Evolutionary conservation across 1,140 invertebrate genomes (phyloP).

Genomic region (Listronotus bonariensis): DNA sequence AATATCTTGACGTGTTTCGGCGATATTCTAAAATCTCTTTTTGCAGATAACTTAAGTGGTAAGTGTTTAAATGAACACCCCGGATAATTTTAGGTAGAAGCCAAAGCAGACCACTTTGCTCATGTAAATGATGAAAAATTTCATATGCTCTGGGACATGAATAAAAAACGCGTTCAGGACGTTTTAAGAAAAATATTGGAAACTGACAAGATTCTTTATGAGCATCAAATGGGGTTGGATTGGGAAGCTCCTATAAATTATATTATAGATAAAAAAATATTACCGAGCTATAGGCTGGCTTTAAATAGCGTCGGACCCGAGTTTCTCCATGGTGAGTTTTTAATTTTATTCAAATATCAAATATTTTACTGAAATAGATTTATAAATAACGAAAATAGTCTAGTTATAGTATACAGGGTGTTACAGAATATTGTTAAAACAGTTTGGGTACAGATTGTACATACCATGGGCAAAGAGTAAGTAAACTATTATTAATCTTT

Average conservation of each 20-base stretch:
- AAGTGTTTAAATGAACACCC: too few relatives aligned
- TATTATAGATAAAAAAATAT: constrained; percentile 39
- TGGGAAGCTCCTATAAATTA: constrained; percentile 57
- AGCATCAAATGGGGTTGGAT: constrained; percentile 67
- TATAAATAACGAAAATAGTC: too few relatives aligned
- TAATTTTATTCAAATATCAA: too few relatives aligned
- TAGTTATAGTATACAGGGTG: too few relatives aligned
- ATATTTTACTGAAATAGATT: too few relatives aligned
- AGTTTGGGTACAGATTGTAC: too few relatives aligned
- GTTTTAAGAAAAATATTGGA: constrained; percentile 64
- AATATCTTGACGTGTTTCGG: too few relatives aligned
- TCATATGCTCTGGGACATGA: constrained; percentile 67
- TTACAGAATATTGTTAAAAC: too few relatives aligned
- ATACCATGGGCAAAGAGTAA: too few relatives aligned
- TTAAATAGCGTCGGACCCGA: constrained; percentile 37
- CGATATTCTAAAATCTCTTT: too few relatives aligned
- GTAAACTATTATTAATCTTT: too few relatives aligned
- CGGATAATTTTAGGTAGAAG: constrained; percentile 64
- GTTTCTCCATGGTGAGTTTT: neutral
- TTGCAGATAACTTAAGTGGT: too few relatives aligned
- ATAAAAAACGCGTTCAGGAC: constrained; percentile 63
- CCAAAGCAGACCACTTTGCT: constrained; percentile 70
- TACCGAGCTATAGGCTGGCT: constrained; percentile 44
- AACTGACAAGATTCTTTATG: constrained; percentile 69
- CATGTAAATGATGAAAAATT: constrained; percentile 63